Evolutionary conservation across 2,888 invertebrate species (phyloP), one percentile per base, ranked within the genome.

Genomic region (Ennomos erosarius): DNA sequence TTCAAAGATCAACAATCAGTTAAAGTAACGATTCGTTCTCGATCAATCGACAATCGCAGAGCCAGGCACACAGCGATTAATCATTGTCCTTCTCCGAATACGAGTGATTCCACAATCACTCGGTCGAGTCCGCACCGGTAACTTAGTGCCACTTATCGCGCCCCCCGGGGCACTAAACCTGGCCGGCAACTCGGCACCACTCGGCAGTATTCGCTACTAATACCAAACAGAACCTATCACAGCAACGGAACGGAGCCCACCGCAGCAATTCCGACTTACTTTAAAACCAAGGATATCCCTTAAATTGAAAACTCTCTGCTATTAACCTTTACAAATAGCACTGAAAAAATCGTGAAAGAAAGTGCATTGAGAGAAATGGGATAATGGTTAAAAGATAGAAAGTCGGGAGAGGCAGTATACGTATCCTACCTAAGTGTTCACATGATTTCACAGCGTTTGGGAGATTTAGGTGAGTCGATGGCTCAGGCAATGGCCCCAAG

Each of bases 191-290:
- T 73, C 73, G 73, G 71, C 64, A 67, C 66, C 70, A 49, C 39
- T 66, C 67, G 62, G 33, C 50, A 16, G 38, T 42, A 46, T 26
- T 26, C 26, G 26, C 26, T 26, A 26, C 47, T 47, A 70, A 74
- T 69, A 70, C 76, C 73, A 74, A 75, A 74, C 74, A 75, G 71
- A 76, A 79, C 75, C 79, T 78, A 82, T 82, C 75, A 73, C 68
- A 71, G 76, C 77, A 88, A 87, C 70, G 75, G 78, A 75, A 79
- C 76, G 76, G 69, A 77, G 67, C 34, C 26, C 66, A 69, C 79
- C 79, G 67, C 80, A 79, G 79, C n/a, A n/a, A 82, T 79, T 79
- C 76, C 73, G 70, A 72, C 74, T 40, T 37, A 43, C 40, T 37
- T 44, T 45, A 45, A 55, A 59, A 58, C 34, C 48, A 16, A 16